Conservation (phyloP, 2,113 vertebrate genomes). For the Emydura subglobosa region DNA sequence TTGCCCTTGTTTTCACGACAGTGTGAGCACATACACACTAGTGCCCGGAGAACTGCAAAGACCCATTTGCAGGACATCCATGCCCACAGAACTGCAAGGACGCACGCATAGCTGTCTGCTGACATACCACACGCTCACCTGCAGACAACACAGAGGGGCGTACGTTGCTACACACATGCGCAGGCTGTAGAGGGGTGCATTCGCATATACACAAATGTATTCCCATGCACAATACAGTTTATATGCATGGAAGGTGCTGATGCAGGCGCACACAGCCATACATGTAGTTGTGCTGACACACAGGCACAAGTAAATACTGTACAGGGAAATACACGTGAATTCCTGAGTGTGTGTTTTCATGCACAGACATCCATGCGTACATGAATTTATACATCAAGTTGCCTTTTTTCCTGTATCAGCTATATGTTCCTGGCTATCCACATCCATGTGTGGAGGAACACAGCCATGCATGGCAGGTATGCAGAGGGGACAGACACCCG, state of each 20-base stretch:
- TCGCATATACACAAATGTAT: not conserved
- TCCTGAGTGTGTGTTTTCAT: not conserved
- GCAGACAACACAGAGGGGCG: not conserved
- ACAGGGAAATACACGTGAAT: not conserved
- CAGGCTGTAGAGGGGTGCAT: not conserved
- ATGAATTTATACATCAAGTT: not conserved
- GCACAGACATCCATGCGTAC: not conserved
- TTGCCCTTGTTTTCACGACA: slow-evolving; percentile 69
- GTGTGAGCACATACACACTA: slow-evolving; percentile 48
- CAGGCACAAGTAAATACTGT: rapidly evolving
- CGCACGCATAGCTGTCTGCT: not conserved
- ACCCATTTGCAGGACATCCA: not conserved
- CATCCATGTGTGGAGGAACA: not conserved
- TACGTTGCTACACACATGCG: not conserved
- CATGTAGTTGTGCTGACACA: not conserved
- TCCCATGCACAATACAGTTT: rapidly evolving
- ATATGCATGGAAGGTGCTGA: not conserved
- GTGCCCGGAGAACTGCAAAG: slow-evolving; percentile 9
- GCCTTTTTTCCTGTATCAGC: not conserved
- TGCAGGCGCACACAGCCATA: rapidly evolving
- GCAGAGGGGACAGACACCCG: not conserved
- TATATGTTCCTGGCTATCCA: rapidly evolving
- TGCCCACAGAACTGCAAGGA: not conserved
- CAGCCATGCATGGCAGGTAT: not conserved
- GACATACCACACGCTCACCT: not conserved